Percentiles rank a stretch among this genome's conserved stretches.
phyloP scores from a whole-genome alignment of 1,140 invertebrate species.

The Hermatobates lingyangjiaoensis region DNA sequence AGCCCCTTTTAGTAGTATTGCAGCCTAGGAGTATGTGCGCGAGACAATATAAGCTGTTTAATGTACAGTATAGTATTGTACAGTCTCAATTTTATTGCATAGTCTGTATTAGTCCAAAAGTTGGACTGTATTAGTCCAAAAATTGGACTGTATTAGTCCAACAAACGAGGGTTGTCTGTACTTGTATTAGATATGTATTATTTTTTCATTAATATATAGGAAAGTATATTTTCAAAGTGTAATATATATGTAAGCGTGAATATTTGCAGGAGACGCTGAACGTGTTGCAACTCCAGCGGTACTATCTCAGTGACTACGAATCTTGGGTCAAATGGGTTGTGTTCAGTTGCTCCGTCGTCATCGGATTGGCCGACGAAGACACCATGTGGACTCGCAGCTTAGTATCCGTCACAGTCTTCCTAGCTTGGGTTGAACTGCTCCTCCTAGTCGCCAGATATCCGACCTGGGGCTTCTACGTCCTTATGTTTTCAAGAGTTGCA shows the following conservation, averaged over 20 bases:
- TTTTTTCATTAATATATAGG: background rate
- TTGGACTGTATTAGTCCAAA: no score
- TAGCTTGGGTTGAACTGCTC: conserved; percentile 33
- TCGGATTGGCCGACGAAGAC: conserved; percentile 6
- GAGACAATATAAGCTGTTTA: no score
- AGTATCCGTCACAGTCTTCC: conserved; percentile 28
- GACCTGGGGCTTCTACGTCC: conserved; percentile 28
- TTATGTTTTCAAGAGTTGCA: conserved; percentile 31
- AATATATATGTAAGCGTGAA: background rate
- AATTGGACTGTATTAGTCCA: no score
- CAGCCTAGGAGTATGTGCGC: no score
- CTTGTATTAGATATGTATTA: no score
- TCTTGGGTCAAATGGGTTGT: conserved; percentile 17
- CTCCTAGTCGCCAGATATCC: conserved; percentile 30
- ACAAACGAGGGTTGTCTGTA: no score
- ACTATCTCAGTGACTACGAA: conserved; percentile 16
- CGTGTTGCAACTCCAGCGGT: conserved; percentile 12
- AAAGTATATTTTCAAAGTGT: background rate
- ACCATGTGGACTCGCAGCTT: conserved; percentile 27
- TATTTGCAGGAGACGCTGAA: conserved; percentile 16
- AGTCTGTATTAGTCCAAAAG: no score
- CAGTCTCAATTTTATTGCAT: no score
- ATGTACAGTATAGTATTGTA: no score
- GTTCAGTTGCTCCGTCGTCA: conserved; percentile 6
- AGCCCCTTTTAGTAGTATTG: no score